phyloP scores from a whole-genome alignment of 2,888 invertebrate genomes.

The Heteropelma amictum region DNA sequence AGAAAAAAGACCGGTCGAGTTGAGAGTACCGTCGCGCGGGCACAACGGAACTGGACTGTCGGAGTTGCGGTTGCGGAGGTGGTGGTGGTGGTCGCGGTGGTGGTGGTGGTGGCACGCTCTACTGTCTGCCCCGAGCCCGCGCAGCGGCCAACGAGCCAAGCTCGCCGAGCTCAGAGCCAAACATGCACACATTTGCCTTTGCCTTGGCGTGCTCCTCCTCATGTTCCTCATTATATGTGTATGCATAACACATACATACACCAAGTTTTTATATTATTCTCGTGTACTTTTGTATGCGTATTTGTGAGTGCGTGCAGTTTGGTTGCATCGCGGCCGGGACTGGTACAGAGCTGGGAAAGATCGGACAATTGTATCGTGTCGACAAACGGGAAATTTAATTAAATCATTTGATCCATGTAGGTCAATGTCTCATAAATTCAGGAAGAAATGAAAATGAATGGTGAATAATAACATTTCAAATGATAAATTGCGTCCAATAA shows the following conservation, averaged over 20 bases:
- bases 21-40: conserved; percentile 70
- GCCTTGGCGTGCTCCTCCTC: conserved; percentile 38
- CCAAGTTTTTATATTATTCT: background rate
- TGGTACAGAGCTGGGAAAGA: conserved; percentile 1
- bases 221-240: conserved; percentile 4
- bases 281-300: background rate
- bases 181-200: conserved; percentile 43
- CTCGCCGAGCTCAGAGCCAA: conserved; percentile 40
- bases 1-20: conserved; percentile 43
- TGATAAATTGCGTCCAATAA: background rate
- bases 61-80: conserved; percentile 62
- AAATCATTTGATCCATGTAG: conserved; percentile 9
- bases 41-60: conserved; percentile 75
- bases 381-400: conserved; percentile 25
- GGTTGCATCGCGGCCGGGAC: conserved; percentile 3
- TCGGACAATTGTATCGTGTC: conserved; percentile 27
- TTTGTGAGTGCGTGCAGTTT: background rate
- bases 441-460: too few species aligned
- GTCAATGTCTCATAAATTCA: conserved; percentile 21
- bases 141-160: conserved; percentile 44
- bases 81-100: too few species aligned
- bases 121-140: conserved; percentile 48
- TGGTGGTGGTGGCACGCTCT: conserved; percentile 40
- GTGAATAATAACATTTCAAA: background rate
- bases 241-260: background rate